phyloP scores from a whole-genome alignment of 1,140 invertebrate genomes.

The Pristionchus pacificus region DNA sequence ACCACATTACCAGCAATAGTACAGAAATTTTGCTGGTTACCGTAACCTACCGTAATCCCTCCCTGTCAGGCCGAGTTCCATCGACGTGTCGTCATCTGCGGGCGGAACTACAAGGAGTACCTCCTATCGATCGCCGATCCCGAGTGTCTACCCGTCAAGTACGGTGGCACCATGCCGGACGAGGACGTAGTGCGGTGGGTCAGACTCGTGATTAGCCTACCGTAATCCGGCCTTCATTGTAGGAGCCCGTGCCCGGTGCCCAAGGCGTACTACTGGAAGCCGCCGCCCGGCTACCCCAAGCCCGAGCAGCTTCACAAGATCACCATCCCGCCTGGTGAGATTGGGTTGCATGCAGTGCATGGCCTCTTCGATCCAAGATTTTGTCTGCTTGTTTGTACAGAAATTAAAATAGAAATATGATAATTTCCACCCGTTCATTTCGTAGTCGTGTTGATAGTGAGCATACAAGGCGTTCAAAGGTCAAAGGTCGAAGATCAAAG shows the following conservation, averaged over 20 bases:
- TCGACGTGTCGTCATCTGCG: constrained; percentile 13
- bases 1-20: too few relatives aligned
- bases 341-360: too few relatives aligned
- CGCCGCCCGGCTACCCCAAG: constrained; percentile 10
- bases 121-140: constrained; percentile 23
- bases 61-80: neutral
- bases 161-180: constrained; percentile 31
- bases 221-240: neutral
- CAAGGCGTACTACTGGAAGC: constrained; percentile 29
- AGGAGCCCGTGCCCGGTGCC: constrained; percentile 18
- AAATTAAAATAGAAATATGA: too few relatives aligned
- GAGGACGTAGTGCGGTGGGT: neutral
- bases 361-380: too few relatives aligned
- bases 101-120: constrained; percentile 28
- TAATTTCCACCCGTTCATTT: too few relatives aligned
- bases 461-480: too few relatives aligned
- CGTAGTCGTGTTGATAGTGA: too few relatives aligned
- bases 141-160: constrained; percentile 27
- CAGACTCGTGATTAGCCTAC: too few relatives aligned
- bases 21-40: neutral
- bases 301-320: constrained; percentile 23
- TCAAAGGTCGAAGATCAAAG: too few relatives aligned
- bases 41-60: neutral
- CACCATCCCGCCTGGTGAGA: constrained; percentile 27
- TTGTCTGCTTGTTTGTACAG: too few relatives aligned